Percentiles rank a stretch among this genome's conserved stretches.
phyloP scores from a whole-genome alignment of 2,797 vertebrate species.

The Megaceryle alcyon region DNA sequence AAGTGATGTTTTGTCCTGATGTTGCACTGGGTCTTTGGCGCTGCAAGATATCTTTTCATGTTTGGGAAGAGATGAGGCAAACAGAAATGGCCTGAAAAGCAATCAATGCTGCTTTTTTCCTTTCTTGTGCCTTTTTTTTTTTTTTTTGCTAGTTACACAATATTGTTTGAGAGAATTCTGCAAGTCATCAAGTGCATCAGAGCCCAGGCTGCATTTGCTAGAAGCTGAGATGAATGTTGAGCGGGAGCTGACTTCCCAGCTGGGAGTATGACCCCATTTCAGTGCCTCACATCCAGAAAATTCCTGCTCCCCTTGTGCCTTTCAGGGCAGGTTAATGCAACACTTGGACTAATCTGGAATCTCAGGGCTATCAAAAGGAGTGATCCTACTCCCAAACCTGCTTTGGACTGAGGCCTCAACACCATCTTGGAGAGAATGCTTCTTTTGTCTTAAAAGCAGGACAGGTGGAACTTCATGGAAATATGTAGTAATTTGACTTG shows the following conservation, averaged over 20 bases:
- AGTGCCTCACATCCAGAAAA: not conserved
- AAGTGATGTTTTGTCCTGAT: fast-evolving
- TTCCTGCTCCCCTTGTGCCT: not conserved
- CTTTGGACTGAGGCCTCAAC: not conserved
- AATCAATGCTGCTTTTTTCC: not conserved
- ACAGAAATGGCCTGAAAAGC: not conserved
- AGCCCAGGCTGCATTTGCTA: not conserved
- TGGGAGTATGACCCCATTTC: not conserved
- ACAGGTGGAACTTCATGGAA: not conserved
- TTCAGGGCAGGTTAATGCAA: not conserved
- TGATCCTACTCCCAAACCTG: not conserved
- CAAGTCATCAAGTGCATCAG: constrained; percentile 15
- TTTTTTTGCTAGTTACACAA: constrained; percentile 10
- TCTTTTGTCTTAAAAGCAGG: not conserved
- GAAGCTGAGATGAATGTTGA: not conserved
- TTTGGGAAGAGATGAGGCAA: not conserved
- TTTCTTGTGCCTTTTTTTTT: not conserved
- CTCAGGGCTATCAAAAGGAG: not conserved
- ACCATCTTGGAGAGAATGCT: not conserved
- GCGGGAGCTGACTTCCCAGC: not conserved
- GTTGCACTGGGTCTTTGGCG: fast-evolving
- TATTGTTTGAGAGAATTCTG: constrained; percentile 19
- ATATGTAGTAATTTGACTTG: not conserved
- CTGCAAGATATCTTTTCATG: not conserved
- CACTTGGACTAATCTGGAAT: not conserved